A percentile compares a stretch with the other conserved stretches of the same genome.
Conservation (phyloP, 1,140 invertebrate species). For the Spodoptera litura region DNA sequence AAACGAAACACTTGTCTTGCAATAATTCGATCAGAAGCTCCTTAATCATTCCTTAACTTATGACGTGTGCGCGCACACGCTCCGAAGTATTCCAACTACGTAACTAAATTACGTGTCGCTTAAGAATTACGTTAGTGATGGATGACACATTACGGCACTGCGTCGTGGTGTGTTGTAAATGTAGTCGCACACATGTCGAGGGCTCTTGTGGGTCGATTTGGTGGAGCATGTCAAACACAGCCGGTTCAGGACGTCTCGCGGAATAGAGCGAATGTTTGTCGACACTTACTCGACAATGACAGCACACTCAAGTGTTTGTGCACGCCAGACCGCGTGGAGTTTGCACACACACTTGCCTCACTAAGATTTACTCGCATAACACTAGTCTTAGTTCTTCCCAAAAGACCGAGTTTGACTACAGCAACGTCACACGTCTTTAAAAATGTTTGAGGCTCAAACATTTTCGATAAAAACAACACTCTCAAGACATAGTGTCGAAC, state of each 20-base stretch:
- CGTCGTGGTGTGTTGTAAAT: slow-evolving; percentile 36
- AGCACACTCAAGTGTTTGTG: slow-evolving; percentile 55
- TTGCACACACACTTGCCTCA: slow-evolving; percentile 52
- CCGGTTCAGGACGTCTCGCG: slow-evolving; percentile 49
- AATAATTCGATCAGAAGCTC: slow-evolving; percentile 54
- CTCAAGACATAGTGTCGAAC: not conserved
- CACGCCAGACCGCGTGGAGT: slow-evolving; percentile 46
- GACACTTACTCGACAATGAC: slow-evolving; percentile 59
- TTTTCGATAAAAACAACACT: not conserved
- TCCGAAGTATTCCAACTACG: slow-evolving; percentile 46
- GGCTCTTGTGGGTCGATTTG: slow-evolving; percentile 56
- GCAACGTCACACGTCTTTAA: not conserved
- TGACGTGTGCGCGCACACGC: slow-evolving; percentile 35
- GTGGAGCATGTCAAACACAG: slow-evolving; percentile 61
- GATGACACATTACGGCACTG: slow-evolving; percentile 46
- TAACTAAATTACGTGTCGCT: slow-evolving; percentile 43
- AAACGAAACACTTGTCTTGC: slow-evolving; percentile 41
- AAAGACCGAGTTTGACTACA: not conserved
- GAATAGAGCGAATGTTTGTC: slow-evolving; percentile 54
- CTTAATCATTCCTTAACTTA: slow-evolving; percentile 53
- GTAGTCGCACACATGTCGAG: slow-evolving; percentile 45
- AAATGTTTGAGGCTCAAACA: not conserved
- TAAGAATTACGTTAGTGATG: slow-evolving; percentile 43
- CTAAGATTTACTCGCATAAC: slow-evolving; percentile 51
- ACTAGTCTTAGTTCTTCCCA: slow-evolving; percentile 34